Evolutionary conservation across 1,140 invertebrate genomes (phyloP).

Genomic region (Aphaenogaster floridana): DNA sequence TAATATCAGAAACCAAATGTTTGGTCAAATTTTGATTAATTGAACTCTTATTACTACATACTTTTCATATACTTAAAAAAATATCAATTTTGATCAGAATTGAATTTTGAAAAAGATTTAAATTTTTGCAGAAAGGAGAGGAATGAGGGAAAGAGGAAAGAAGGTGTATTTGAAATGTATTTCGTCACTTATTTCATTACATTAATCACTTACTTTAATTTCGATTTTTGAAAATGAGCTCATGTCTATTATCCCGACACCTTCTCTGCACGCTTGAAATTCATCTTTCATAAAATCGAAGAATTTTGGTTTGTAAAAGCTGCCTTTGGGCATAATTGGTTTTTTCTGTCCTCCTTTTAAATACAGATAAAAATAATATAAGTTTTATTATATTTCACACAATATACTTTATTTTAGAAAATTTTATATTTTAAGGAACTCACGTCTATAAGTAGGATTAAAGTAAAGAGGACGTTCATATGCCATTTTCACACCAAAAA

Average conservation of each 20-base stretch:
- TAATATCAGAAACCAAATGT: neutral
- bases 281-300: conserved; percentile 92
- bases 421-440: conserved; percentile 29
- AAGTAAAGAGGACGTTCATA: conserved; percentile 92
- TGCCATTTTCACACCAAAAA: conserved; percentile 95
- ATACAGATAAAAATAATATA: conserved; percentile 40
- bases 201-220: conserved; percentile 88
- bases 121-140: neutral
- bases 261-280: conserved; percentile 93
- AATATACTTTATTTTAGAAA: neutral
- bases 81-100: neutral
- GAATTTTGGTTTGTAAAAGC: conserved; percentile 92
- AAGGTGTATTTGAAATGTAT: neutral
- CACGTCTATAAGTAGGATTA: conserved; percentile 87
- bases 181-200: neutral
- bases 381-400: neutral
- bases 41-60: neutral
- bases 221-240: conserved; percentile 95
- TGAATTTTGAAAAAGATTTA: neutral
- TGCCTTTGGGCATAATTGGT: conserved; percentile 88
- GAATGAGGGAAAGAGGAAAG: neutral
- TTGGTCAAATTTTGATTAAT: neutral
- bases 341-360: conserved; percentile 83
- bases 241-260: conserved; percentile 94
- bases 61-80: neutral